Percentiles rank a stretch among this genome's conserved stretches.
Conservation (phyloP, 2,888 invertebrate species). For the Abrostola tripartita region DNA sequence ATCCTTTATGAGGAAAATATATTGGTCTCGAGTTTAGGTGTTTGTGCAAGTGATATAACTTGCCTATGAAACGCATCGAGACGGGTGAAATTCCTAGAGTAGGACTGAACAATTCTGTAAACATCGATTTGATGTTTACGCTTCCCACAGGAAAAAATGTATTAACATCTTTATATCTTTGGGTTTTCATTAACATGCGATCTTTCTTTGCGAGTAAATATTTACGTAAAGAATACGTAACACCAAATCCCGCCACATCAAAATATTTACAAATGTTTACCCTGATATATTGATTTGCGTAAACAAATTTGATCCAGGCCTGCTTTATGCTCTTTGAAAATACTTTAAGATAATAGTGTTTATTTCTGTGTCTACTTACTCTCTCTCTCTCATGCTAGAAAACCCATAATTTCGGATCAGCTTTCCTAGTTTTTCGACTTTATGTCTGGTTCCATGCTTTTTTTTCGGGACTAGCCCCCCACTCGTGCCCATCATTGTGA, state of each 20-base stretch:
- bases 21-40: constrained; percentile 2
- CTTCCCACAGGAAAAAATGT: constrained; percentile 20
- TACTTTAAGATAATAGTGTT: background rate
- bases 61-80: too few species aligned
- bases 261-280: constrained; percentile 40
- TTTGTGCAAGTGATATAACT: too few species aligned
- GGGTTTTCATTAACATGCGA: constrained; percentile 29
- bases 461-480: too few species aligned
- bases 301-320: constrained; percentile 17
- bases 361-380: too few species aligned
- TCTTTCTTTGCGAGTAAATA: constrained; percentile 28
- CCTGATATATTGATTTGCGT: constrained; percentile 18
- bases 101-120: background rate
- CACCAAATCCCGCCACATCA: constrained; percentile 11
- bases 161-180: constrained; percentile 24
- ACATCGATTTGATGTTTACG: background rate
- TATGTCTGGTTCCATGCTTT: too few species aligned
- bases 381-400: too few species aligned
- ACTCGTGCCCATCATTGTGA: too few species aligned
- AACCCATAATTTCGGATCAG: too few species aligned
- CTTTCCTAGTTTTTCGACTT: too few species aligned
- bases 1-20: too few species aligned
- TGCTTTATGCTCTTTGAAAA: background rate
- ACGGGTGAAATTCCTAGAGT: too few species aligned
- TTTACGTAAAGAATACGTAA: constrained; percentile 25